Evolutionary conservation across 2,113 vertebrate genomes (phyloP).

Genomic region (Syngnathoides biaculeatus): DNA sequence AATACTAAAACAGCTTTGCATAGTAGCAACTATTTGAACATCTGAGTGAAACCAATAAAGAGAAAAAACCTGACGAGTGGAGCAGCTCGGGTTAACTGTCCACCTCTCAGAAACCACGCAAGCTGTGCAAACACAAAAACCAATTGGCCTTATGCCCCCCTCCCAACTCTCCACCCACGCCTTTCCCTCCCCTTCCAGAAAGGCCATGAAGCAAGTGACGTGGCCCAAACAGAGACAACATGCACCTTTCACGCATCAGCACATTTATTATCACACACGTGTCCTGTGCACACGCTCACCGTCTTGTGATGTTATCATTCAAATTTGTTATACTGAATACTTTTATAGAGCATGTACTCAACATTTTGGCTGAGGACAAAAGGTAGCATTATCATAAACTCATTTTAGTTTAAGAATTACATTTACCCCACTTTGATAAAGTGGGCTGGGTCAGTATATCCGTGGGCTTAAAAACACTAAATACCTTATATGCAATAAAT

Average conservation of each 20-base stretch:
- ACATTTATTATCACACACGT: not conserved
- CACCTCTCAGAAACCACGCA: not conserved
- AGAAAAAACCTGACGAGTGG: not conserved
- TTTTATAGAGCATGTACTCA: too few relatives aligned
- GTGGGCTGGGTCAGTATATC: too few relatives aligned
- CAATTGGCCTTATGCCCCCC: not conserved
- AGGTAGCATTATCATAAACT: too few relatives aligned
- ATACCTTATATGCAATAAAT: too few relatives aligned
- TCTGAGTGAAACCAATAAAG: too few relatives aligned
- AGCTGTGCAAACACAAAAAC: not conserved
- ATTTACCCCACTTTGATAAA: too few relatives aligned
- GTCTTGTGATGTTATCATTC: too few relatives aligned
- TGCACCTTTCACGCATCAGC: not conserved
- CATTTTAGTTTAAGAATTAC: too few relatives aligned
- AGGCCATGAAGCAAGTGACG: not conserved
- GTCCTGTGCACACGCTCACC: not conserved
- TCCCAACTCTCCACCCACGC: not conserved
- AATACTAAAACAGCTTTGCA: not conserved
- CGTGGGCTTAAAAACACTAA: too few relatives aligned
- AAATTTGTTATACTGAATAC: too few relatives aligned
- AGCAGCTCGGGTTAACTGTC: not conserved
- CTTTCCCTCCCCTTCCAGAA: not conserved
- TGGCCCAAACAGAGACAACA: not conserved
- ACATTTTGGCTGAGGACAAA: too few relatives aligned
- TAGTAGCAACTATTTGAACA: not conserved